A percentile compares a stretch with the other conserved stretches of the same genome.
These are phyloP conservation scores for Anser cygnoides DNA, from an alignment of 2,113 vertebrate species.

Conservation along the genomic window DNA sequence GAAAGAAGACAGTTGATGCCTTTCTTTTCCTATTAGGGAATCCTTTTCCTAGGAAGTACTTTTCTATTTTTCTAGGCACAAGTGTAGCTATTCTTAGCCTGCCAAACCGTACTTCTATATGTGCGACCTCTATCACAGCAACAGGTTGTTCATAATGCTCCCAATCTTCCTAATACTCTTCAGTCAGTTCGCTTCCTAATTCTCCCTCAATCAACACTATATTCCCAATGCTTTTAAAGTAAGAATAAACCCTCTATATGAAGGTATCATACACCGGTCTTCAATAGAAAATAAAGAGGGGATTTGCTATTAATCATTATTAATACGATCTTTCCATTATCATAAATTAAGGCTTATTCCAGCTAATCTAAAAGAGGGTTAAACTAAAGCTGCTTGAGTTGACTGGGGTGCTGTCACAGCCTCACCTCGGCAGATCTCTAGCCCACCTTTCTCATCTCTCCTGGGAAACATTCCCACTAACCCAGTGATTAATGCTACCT, in stretches of 20 bases:
- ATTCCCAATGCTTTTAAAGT: background rate
- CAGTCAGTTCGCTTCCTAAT: background rate
- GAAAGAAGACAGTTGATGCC: background rate
- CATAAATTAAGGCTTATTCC: background rate
- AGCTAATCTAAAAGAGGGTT: background rate
- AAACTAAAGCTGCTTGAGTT: background rate
- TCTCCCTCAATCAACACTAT: background rate
- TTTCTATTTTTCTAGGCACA: background rate
- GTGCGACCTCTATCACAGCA: background rate
- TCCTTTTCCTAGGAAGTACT: background rate
- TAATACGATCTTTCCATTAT: background rate
- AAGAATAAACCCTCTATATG: background rate
- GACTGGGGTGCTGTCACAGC: background rate
- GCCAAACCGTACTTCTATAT: rapidly evolving
- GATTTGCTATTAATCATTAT: background rate
- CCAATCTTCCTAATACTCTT: background rate
- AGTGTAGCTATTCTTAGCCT: background rate
- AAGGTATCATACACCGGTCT: background rate
- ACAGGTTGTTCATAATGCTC: background rate
- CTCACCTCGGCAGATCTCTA: background rate
- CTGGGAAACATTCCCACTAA: background rate
- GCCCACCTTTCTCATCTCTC: background rate
- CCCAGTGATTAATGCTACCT: background rate
- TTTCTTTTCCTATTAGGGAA: background rate
- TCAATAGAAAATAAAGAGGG: background rate